Percentiles rank a stretch among this genome's conserved stretches.
These are phyloP conservation scores for Harlomillsia oculata DNA, from an alignment of 1,140 invertebrate species.

Conservation along the genomic window DNA sequence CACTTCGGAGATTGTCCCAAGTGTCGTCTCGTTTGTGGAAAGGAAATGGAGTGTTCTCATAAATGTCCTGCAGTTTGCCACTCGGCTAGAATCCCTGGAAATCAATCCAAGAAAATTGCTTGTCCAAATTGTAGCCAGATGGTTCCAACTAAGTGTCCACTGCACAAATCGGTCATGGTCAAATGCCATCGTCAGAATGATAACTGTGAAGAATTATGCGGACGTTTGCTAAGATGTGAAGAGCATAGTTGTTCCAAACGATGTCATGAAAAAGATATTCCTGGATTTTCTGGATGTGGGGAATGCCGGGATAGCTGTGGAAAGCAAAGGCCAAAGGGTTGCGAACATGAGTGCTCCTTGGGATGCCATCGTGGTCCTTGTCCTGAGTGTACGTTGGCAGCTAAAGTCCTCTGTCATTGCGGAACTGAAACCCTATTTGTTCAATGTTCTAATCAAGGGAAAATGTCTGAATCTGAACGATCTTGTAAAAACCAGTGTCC, in stretches of 20 bases:
- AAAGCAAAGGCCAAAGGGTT: constrained; percentile 59
- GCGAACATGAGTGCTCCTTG: constrained; percentile 63
- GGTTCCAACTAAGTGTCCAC: constrained; percentile 13
- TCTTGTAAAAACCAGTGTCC: constrained; percentile 73
- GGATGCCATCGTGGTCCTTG: constrained; percentile 53
- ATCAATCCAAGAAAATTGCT: constrained; percentile 34
- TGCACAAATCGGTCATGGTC: constrained; percentile 20
- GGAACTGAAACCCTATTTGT: constrained; percentile 25
- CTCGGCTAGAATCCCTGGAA: constrained; percentile 50
- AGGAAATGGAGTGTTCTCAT: constrained; percentile 61
- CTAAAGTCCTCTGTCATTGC: constrained; percentile 31
- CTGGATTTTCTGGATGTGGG: constrained; percentile 60
- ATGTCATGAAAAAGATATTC: constrained; percentile 37
- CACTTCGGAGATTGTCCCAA: constrained; percentile 80
- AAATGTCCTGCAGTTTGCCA: constrained; percentile 57
- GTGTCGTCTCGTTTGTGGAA: constrained; percentile 63
- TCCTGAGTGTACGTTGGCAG: constrained; percentile 36
- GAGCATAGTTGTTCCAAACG: constrained; percentile 18
- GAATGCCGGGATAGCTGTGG: constrained; percentile 60
- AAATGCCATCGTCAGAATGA: constrained; percentile 37
- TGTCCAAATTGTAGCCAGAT: constrained; percentile 47
- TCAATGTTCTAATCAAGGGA: constrained; percentile 19
- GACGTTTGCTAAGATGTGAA: constrained; percentile 38
- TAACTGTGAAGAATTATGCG: constrained; percentile 41
- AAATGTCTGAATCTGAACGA: constrained; percentile 24